Base-by-base conservation (phyloP, 2,113 vertebrate species). In the Pseudorhombus dupliciocellatus region DNA sequence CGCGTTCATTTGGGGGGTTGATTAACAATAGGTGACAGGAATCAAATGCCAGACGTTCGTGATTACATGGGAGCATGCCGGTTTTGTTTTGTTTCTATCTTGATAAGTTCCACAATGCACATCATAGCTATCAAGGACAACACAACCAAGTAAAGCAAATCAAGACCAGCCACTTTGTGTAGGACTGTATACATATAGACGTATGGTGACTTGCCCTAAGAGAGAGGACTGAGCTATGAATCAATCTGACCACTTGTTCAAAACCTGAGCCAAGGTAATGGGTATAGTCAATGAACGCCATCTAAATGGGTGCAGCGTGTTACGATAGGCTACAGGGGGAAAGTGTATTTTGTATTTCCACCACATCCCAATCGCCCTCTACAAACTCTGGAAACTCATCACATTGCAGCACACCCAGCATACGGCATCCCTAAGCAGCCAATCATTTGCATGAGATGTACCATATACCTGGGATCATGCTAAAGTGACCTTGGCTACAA, bases 401-500 rank as follows among this genome's bases (percentile, higher is more conserved):
- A 50, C 68, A 54, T 46, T 60, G 75, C 53, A 78, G 61, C 69
- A 66, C 72, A 81, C 31, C 61, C 61, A 59, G 72, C 66, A 66
- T 66, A 56, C 70, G 25, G 70, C 61, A 34, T 30, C 46, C 73
- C 44, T 79, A 40, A 81, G 66, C 64, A 68, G 70, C 60, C 75
- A 46, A 61, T 80, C 66, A 83, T 88, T 84, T 75, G 56, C 70
- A 80, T 82, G 37, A 67, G 34, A 64, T 60, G 42, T 18, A 75
- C 53, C 56, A 37, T 60, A 75, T n/a, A 77, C 50, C 70, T 24
- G 55, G 65, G 73, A 79, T 87, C 57, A 69, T 46, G 51, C 62
- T 63, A 79, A 84, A 73, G 79, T 89, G 74, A 88, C 80, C 75
- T 83, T 83, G 69, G 25, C 22, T 31, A 24, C 20, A 50, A 37